Conservation (phyloP, 2,888 invertebrate genomes). For the Scaptomyza tumidula region DNA sequence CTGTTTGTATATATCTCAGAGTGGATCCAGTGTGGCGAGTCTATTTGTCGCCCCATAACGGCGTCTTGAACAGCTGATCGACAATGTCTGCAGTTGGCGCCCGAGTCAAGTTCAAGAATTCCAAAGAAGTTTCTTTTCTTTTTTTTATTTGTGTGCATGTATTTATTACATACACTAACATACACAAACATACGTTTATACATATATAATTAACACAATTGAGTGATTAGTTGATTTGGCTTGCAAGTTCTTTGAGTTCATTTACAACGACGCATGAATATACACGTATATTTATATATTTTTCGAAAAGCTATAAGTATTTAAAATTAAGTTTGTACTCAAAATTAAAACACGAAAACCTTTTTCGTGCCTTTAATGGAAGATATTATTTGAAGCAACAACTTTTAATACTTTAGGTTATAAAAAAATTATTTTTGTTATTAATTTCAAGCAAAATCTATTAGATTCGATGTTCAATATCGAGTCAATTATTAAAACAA, state of each 20-base stretch:
- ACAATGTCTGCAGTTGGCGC: conserved; percentile 44
- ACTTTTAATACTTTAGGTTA: not conserved
- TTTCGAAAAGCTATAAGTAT: not conserved
- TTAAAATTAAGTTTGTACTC: not conserved
- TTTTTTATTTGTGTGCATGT: conserved; percentile 14
- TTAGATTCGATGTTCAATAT: no score
- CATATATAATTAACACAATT: conserved; percentile 21
- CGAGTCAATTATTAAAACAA: no score
- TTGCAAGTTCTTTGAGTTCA: not conserved
- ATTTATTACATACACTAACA: conserved; percentile 32
- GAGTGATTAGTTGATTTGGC: conserved; percentile 20
- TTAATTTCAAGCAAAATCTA: no score
- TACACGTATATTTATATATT: not conserved
- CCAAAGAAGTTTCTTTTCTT: conserved; percentile 18
- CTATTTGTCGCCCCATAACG: conserved; percentile 58
- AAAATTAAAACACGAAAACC: not conserved
- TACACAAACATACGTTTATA: conserved; percentile 27
- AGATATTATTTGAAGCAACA: not conserved
- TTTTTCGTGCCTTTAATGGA: not conserved
- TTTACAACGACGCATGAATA: not conserved
- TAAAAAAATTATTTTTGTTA: not conserved
- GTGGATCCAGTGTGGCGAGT: conserved; percentile 51
- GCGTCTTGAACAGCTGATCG: conserved; percentile 66
- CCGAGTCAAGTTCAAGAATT: conserved; percentile 43
- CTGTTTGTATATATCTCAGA: conserved; percentile 2